These are phyloP conservation scores for Petroica traversi DNA, from an alignment of 2,113 vertebrate species.

Conservation along the genomic window DNA sequence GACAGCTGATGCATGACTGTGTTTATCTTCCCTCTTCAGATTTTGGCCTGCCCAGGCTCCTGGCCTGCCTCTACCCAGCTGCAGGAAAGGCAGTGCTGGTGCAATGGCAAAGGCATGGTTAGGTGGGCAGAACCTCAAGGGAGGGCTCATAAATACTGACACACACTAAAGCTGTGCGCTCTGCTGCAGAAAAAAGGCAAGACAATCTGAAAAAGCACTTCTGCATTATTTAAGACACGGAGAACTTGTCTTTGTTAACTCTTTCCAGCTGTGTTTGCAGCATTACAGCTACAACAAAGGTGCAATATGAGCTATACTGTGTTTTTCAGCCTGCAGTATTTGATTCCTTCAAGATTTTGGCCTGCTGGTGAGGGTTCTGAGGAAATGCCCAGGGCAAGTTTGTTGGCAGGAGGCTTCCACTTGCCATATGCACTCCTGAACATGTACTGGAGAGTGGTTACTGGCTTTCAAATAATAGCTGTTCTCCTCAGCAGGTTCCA, in stretches of 20 bases:
- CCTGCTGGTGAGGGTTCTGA: not conserved
- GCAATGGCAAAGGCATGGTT: not conserved
- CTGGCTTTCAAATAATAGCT: not conserved
- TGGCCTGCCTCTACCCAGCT: not conserved
- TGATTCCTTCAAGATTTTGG: not conserved
- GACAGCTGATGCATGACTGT: not conserved
- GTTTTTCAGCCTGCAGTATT: not conserved
- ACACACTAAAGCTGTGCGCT: rapidly evolving
- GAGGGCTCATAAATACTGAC: not conserved
- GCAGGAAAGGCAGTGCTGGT: not conserved
- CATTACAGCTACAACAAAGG: not conserved
- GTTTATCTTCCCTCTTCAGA: not conserved
- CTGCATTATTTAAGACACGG: not conserved
- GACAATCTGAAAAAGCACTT: not conserved
- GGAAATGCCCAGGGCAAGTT: not conserved
- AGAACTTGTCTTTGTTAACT: not conserved
- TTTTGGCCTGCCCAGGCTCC: not conserved
- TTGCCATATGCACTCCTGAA: not conserved
- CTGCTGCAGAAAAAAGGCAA: not conserved
- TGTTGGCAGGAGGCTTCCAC: not conserved
- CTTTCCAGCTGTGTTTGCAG: not conserved
- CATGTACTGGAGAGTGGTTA: not conserved
- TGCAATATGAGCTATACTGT: rapidly evolving
- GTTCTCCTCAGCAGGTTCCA: not conserved
- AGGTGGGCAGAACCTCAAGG: not conserved